Evolutionary conservation across 2,797 vertebrate genomes (phyloP).

Genomic region (Ceyx erithaca): DNA sequence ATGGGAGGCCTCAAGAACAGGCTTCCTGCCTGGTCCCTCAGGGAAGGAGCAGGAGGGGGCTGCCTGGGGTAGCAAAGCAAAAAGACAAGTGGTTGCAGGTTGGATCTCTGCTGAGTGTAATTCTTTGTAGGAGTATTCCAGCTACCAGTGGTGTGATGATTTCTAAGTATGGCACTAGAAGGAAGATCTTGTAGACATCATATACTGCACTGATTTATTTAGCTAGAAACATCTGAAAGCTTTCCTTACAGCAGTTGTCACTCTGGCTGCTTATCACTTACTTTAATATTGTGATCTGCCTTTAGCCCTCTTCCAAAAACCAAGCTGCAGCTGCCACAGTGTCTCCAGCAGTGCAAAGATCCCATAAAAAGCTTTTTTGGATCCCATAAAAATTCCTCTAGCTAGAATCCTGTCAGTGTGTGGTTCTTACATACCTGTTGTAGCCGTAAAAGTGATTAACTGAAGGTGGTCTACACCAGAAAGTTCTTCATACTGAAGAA

Average conservation of each 20-base stretch:
- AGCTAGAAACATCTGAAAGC: background rate
- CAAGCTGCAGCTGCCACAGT: background rate
- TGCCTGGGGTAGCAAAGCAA: background rate
- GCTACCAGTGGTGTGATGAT: background rate
- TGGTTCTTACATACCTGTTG: background rate
- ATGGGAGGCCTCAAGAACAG: background rate
- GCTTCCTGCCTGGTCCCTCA: background rate
- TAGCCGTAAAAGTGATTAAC: background rate
- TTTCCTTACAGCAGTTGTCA: background rate
- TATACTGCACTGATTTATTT: background rate
- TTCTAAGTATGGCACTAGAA: background rate
- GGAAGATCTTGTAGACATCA: background rate
- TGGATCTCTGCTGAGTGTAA: background rate
- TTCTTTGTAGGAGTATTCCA: background rate
- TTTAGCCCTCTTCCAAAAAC: background rate
- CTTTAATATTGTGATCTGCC: background rate
- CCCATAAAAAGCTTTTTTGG: background rate
- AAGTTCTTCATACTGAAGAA: background rate
- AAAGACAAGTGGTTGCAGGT: background rate
- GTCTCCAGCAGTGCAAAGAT: background rate
- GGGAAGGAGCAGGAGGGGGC: background rate
- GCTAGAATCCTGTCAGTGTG: background rate
- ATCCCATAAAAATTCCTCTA: background rate
- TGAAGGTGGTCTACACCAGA: background rate
- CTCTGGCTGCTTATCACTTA: background rate